A percentile compares a stretch with the other conserved stretches of the same genome.
These are phyloP conservation scores for Drosophila prostipennis DNA, from an alignment of 2,888 invertebrate genomes.

Conservation along the genomic window DNA sequence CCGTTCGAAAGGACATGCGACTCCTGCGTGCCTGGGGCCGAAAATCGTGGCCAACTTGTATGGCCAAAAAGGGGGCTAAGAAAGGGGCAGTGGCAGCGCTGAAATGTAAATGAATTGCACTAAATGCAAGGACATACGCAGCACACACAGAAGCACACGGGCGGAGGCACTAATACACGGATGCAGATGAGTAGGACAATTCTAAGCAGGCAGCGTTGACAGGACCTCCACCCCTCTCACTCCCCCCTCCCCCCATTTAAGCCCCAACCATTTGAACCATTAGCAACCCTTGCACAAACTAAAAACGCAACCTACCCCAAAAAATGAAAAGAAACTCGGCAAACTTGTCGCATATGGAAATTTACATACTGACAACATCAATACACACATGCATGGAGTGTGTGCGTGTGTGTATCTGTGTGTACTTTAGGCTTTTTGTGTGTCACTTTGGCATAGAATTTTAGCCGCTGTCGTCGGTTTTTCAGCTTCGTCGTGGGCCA, in stretches of 20 bases:
- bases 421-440: conserved; percentile 64
- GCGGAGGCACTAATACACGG: neutral
- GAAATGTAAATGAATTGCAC: conserved; percentile 80
- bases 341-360: conserved; percentile 63
- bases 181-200: conserved; percentile 40
- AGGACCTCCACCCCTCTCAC: conserved; percentile 19
- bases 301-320: conserved; percentile 71
- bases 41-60: conserved; percentile 67
- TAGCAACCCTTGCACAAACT: conserved; percentile 69
- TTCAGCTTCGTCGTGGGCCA: conserved; percentile 39
- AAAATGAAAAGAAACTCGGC: conserved; percentile 47
- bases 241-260: neutral
- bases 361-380: conserved; percentile 78
- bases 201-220: conserved; percentile 55
- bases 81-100: conserved; percentile 56
- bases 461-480: conserved; percentile 68
- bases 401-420: conserved; percentile 35
- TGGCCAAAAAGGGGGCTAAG: conserved; percentile 40
- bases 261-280: conserved; percentile 25
- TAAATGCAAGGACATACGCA: conserved; percentile 79
- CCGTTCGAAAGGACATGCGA: conserved; percentile 71
- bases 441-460: conserved; percentile 78
- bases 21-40: conserved; percentile 40
- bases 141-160: conserved; percentile 38
- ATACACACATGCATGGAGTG: conserved; percentile 38